Base-by-base conservation (phyloP, 2,888 invertebrate genomes). In the Phrixothrix hirtus region DNA sequence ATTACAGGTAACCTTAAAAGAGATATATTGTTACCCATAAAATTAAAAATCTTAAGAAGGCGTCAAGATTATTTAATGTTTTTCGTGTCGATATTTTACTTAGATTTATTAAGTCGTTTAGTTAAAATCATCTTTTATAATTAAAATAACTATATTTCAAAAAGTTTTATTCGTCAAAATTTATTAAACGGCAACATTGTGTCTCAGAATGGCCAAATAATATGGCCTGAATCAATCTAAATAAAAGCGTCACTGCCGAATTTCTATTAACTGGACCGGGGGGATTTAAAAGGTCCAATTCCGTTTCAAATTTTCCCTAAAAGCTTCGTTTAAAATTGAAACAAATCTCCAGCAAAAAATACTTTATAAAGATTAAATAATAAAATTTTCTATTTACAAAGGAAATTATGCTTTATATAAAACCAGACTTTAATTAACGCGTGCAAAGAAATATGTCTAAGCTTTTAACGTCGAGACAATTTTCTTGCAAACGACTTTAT, bases 401-500 rank as follows among this genome's bases (percentile, higher is more conserved):
- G n/a, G n/a, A n/a, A n/a, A n/a, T n/a, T n/a, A n/a, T n/a, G n/a
- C n/a, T n/a, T n/a, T n/a, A n/a, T n/a, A n/a, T n/a, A n/a, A n/a
- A 21, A 7, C 7, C 21, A 21, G 3, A 21, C 7, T 21, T 21
- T 21, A 21, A 21, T 21, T 21, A 21, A 21, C 7, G 4, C 21
- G 21, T 7, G 21, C 3, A 21, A 21, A 21, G 21, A 21, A 21
- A 21, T 21, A 21, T 21, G 21, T 21, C 21, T 21, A 5, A 13
- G 14, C 38, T 39, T 44, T 57, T 55, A 39, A 43, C 27, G 21
- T 38, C 39, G 44, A 41, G 45, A 52, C 52, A 52, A 52, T 52
- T 52, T 52, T 52, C 52, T 52, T 52, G 46, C 46, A 46, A 52
- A 46, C 52, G 52, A 52, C 46, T 46, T 52, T 46, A 46, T 52